A percentile compares a stretch with the other conserved stretches of the same genome.
These are phyloP conservation scores for Xenentodon cancila DNA, from an alignment of 2,797 vertebrate species.

Conservation along the genomic window DNA sequence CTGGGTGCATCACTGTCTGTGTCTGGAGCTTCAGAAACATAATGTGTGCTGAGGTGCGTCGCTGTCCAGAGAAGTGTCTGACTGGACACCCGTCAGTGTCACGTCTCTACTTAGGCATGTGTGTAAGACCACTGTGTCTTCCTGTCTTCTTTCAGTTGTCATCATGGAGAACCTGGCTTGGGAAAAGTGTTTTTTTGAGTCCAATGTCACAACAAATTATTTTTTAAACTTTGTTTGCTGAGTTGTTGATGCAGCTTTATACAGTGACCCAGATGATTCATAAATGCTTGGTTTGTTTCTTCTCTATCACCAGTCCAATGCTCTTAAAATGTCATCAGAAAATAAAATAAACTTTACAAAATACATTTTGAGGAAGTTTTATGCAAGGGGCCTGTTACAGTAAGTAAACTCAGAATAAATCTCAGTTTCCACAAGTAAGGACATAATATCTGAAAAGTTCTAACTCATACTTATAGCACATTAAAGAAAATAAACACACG, in stretches of 20 bases:
- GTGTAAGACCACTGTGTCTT: too few species aligned
- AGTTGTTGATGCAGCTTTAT: too few species aligned
- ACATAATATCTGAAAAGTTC: not conserved
- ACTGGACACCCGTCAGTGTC: not conserved
- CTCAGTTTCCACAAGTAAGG: not conserved
- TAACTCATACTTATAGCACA: not conserved
- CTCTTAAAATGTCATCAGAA: too few species aligned
- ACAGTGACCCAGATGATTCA: too few species aligned
- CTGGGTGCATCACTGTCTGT: not conserved
- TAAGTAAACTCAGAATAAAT: not conserved
- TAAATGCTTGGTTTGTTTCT: too few species aligned
- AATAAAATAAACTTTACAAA: too few species aligned
- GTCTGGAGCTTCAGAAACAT: not conserved
- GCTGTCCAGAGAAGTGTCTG: not conserved
- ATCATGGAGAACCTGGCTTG: too few species aligned
- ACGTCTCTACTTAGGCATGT: not conserved
- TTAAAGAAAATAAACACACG: not conserved
- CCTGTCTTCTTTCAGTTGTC: not conserved
- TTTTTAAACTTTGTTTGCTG: too few species aligned
- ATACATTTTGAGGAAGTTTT: too few species aligned
- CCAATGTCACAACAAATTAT: too few species aligned
- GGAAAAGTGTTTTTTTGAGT: too few species aligned
- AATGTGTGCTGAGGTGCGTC: not conserved
- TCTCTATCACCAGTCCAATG: too few species aligned
- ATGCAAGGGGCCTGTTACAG: not conserved